A percentile compares a stretch with the other conserved stretches of the same genome.
Evolutionary conservation across 1,140 invertebrate genomes (phyloP).

Genomic region (Galleria mellonella): DNA sequence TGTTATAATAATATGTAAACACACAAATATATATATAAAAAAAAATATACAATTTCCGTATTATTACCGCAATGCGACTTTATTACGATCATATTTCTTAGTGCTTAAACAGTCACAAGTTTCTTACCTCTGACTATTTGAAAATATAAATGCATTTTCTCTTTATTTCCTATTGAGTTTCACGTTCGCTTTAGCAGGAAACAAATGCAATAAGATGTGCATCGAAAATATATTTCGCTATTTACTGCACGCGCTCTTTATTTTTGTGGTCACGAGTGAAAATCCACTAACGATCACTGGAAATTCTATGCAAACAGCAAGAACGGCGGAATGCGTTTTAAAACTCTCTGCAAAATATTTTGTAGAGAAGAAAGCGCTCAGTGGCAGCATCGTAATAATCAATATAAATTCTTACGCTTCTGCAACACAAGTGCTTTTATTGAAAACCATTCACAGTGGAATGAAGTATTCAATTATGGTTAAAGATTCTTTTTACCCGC

Average conservation of each 20-base stretch:
- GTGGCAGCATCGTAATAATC: slow-evolving; percentile 68
- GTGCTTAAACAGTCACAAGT: neutral
- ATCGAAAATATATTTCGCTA: slow-evolving; percentile 3
- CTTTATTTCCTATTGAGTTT: neutral
- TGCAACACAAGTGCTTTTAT: slow-evolving; percentile 48
- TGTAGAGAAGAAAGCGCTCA: slow-evolving; percentile 66
- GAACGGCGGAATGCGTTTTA: slow-evolving; percentile 65
- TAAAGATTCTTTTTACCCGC: slow-evolving; percentile 61
- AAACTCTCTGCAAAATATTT: slow-evolving; percentile 71
- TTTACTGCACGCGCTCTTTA: slow-evolving; percentile 5
- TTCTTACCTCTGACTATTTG: slow-evolving; percentile 2
- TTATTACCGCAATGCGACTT: too few relatives aligned
- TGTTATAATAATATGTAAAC: too few relatives aligned
- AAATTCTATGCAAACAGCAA: slow-evolving; percentile 41
- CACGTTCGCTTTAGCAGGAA: too few relatives aligned
- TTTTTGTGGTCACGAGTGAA: slow-evolving; percentile 13
- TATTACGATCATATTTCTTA: too few relatives aligned
- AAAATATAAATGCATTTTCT: slow-evolving; percentile 2
- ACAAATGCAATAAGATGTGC: slow-evolving; percentile 6
- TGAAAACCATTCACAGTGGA: slow-evolving; percentile 59
- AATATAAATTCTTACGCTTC: slow-evolving; percentile 62
- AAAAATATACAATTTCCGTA: too few relatives aligned
- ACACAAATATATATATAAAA: too few relatives aligned
- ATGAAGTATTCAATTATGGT: slow-evolving; percentile 71
- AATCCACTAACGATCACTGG: slow-evolving; percentile 37